Evolutionary conservation across 1,140 invertebrate species (phyloP), one percentile per base, ranked within the genome.

Genomic region (Drosophila rhopaloa): DNA sequence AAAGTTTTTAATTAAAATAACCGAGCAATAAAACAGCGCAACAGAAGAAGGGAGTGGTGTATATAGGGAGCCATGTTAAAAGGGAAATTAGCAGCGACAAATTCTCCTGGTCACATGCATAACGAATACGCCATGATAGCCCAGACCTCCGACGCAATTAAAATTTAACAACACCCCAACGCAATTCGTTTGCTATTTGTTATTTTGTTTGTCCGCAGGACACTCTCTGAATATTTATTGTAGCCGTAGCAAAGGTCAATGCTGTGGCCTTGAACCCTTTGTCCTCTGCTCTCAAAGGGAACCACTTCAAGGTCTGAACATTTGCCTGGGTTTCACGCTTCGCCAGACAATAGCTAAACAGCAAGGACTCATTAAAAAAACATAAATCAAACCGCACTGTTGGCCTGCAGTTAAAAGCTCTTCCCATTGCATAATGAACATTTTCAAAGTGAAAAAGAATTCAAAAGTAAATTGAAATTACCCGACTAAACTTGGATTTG

Each of bases 1-100:
- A 89, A 88, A 88, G 80, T 89, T 88, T 88, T 88, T 88, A 84
- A 88, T 89, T 88, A 89, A 88, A 88, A 88, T 89, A 88, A 89
- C 84, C 81, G 60, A 80, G 84, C 84, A 88, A 88, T 84, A 88
- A 89, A 89, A 89, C 67, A 81, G 76, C 56, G 60, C 83, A 84
- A 68, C 75, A 75, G 55, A 40, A 41, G 13, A 24, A 16, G 14
- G n/a, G 13, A 14, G 66, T 1, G 35, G 9, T 6, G 9, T 6
- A 13, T 16, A 10, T 24, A 13, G 27, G 73, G 35, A 51, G 37
- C 14, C 43, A 27, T 29, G 40, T 27, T 57, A 76, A 76, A 37
- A 60, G 74, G 60, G 14, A 81, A 82, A 83, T 83, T 83, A 79
- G 71, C 81, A 76, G 56, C 75, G 73, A 84, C 78, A 81, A 81